Evolutionary conservation across 2,888 invertebrate genomes (phyloP).

Genomic region (Ophion obscuratus): DNA sequence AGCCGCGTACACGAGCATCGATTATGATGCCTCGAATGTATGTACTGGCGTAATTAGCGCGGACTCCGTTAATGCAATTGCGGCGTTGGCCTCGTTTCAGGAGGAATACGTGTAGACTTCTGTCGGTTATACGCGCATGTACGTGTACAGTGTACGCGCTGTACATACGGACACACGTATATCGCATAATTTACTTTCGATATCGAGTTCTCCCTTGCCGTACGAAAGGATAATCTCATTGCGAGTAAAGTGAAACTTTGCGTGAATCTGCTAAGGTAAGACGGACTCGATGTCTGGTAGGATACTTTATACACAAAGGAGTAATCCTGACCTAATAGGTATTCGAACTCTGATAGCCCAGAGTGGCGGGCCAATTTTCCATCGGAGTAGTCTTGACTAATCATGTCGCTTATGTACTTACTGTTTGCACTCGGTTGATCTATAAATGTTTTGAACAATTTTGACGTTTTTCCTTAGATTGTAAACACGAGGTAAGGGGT

Average conservation of each 20-base stretch:
- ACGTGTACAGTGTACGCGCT: not conserved
- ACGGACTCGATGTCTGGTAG: not conserved
- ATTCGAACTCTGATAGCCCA: not conserved
- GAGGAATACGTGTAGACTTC: constrained; percentile 39
- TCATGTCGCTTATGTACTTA: not conserved
- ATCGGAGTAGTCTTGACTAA: not conserved
- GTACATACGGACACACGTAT: not conserved
- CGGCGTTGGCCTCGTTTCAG: constrained; percentile 63
- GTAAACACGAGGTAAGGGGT: too few species aligned
- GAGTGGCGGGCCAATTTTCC: not conserved
- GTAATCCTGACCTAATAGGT: not conserved
- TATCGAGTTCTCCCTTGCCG: constrained; percentile 4
- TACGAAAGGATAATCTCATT: constrained; percentile 28
- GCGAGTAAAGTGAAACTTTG: constrained; percentile 13
- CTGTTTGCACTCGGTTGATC: not conserved
- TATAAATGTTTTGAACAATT: too few species aligned
- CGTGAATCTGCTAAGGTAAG: not conserved
- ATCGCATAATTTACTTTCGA: constrained; percentile 7
- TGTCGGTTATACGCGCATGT: not conserved
- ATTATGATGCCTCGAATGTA: constrained; percentile 66
- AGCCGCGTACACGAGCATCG: constrained; percentile 43
- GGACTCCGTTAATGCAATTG: constrained; percentile 65
- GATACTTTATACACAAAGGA: not conserved
- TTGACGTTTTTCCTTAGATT: too few species aligned
- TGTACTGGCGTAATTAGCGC: constrained; percentile 65